A percentile compares a stretch with the other conserved stretches of the same genome.
phyloP scores from a whole-genome alignment of 2,888 invertebrate species.

The Bombylius discolor region DNA sequence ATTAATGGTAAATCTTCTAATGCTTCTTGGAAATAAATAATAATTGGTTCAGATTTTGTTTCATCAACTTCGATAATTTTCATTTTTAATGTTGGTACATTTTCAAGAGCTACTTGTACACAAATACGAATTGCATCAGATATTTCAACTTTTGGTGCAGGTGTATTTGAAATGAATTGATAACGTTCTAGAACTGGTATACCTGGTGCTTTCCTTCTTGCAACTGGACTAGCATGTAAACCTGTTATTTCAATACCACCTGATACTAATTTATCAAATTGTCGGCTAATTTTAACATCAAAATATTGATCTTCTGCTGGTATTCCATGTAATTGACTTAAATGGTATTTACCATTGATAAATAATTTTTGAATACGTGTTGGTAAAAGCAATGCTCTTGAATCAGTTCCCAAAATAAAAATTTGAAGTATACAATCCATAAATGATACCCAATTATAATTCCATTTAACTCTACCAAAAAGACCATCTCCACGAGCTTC shows the following conservation, averaged over 20 bases:
- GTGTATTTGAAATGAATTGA: constrained; percentile 52
- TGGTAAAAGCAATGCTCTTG: constrained; percentile 59
- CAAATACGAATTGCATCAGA: constrained; percentile 45
- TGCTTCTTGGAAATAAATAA: constrained; percentile 43
- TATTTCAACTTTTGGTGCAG: constrained; percentile 18
- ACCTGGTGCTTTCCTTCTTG: constrained; percentile 51
- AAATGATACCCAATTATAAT: constrained; percentile 75
- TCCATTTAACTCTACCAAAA: constrained; percentile 45
- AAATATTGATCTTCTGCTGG: constrained; percentile 25
- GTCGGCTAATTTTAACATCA: constrained; percentile 27
- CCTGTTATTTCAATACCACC: constrained; percentile 70
- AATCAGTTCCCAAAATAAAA: constrained; percentile 54
- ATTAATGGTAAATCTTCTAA: constrained; percentile 56
- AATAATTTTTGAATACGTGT: constrained; percentile 57
- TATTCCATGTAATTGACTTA: constrained; percentile 37
- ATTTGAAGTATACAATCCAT: constrained; percentile 83
- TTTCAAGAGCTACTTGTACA: constrained; percentile 62
- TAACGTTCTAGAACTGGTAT: constrained; percentile 68
- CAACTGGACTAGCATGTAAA: constrained; percentile 61
- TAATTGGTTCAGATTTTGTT: constrained; percentile 38
- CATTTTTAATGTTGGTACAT: constrained; percentile 47
- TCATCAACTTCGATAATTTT: constrained; percentile 45
- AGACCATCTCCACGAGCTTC: constrained; percentile 29
- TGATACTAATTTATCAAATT: constrained; percentile 38
- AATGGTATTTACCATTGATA: constrained; percentile 53